Evolutionary conservation across 2,888 invertebrate genomes (phyloP).

Genomic region (Drepanosiphum platanoidis): DNA sequence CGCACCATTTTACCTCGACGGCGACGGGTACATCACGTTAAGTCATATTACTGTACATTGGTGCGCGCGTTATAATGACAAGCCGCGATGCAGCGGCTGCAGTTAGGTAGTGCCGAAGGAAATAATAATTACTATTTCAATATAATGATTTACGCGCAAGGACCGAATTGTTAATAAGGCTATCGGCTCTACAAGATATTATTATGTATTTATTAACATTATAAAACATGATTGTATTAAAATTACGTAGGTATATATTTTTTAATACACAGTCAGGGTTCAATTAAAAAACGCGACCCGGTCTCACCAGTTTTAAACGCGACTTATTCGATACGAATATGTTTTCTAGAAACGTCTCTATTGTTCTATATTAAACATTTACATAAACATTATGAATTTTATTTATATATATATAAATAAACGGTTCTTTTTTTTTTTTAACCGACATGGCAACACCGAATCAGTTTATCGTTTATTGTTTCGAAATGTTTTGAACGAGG

Average conservation of each 20-base stretch:
- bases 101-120: background rate
- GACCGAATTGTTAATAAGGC: background rate
- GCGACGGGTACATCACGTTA: background rate
- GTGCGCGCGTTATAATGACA: conserved; percentile 7
- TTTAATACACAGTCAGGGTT: background rate
- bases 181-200: background rate
- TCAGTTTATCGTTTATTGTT: conserved; percentile 3
- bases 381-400: conserved; percentile 19
- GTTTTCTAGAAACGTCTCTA: background rate
- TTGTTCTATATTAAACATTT: conserved; percentile 37
- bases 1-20: background rate
- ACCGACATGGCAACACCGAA: background rate
- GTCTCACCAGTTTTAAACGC: conserved; percentile 36
- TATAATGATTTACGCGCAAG: background rate
- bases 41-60: background rate
- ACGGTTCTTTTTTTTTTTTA: background rate
- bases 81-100: background rate
- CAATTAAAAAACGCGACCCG: conserved; percentile 43
- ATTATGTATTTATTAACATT: conserved; percentile 1
- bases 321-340: background rate
- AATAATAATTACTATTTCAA: background rate
- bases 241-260: background rate
- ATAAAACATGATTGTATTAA: conserved; percentile 41
- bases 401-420: background rate
- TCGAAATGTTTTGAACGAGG: conserved; percentile 4